phyloP scores from a whole-genome alignment of 2,113 vertebrate species.

The Ancistrus triradiatus region DNA sequence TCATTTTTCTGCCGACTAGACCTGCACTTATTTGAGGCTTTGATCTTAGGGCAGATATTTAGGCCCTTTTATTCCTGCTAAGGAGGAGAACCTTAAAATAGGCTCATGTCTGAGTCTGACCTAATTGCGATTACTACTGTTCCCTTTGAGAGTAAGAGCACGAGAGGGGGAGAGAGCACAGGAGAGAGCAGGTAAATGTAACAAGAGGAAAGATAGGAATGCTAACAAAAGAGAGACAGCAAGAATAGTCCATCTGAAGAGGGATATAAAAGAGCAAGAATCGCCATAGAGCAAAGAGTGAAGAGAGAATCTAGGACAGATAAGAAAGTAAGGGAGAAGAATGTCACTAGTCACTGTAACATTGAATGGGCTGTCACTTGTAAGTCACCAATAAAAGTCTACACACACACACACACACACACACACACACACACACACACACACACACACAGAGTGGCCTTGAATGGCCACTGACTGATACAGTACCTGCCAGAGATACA shows the following conservation, averaged over 20 bases:
- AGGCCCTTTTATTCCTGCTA: conserved; percentile 37
- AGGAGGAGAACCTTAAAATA: conserved; percentile 55
- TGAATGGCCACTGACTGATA: conserved; percentile 38
- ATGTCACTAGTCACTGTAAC: conserved; percentile 2
- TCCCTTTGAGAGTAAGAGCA: conserved; percentile 50
- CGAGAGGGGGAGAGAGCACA: conserved; percentile 16
- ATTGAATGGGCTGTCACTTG: conserved; percentile 36
- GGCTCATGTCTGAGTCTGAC: conserved; percentile 54
- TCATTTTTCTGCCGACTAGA: conserved; percentile 9
- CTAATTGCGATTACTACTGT: conserved; percentile 57
- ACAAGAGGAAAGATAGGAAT: conserved; percentile 22
- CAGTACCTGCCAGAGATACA: conserved; percentile 21
- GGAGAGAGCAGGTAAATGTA: conserved; percentile 2
- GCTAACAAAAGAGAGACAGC: conserved; percentile 16
- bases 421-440: conserved; percentile 18
- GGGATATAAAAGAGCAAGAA: neutral
- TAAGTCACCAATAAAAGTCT: conserved; percentile 20
- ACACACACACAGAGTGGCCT: conserved; percentile 10
- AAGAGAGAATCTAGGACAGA: conserved; percentile 15
- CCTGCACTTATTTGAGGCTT: conserved; percentile 32
- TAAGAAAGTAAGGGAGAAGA: conserved; percentile 17
- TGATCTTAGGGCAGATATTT: conserved; percentile 47
- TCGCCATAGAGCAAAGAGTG: conserved; percentile 12
- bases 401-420: neutral
- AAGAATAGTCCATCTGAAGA: conserved; percentile 1